Evolutionary conservation across 35 echinoderm and acorn worm species (phyloP), one percentile per base, ranked within the genome.

Genomic region (Eucidaris tribuloides): DNA sequence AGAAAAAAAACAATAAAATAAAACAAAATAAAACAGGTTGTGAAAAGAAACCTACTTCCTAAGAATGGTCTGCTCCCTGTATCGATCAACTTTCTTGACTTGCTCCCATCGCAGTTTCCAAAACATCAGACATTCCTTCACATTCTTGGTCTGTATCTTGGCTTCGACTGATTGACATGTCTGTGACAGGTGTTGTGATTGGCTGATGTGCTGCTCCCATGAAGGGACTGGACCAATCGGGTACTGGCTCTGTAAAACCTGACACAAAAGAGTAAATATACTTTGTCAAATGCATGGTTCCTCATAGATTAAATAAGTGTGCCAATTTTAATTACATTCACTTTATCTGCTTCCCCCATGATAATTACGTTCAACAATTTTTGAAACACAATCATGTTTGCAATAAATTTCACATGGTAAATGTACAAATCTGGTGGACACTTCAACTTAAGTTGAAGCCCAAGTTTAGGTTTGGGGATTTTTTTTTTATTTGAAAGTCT

Each of bases 61-160:
- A 7, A 74, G 35, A 35, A 74, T 38, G 37, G 44, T 40, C 68
- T 41, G 38, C 37, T 27, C 9, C 34, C 41, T 38, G 38, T 41
- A 74, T 7, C 2, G 15, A 74, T 74, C 68, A 44, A 22, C 68
- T 40, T 74, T 22, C 44, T 74, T 5, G 14, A 74, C 35, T 40
- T 74, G 68, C n/a, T 40, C 25, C 68, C 68, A 74, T 74, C 68
- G 38, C 14, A 74, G 37, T 44, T 36, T 74, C 68, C 68, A 74
- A 40, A 74, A 74, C 68, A 74, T 24, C 68, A 74, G 23, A 44
- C 68, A 74, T 23, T 74, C 68, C 37, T 24, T 38, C 68, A 74
- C 34, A 44, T 74, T 74, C n/a, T 23, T 44, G 2, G 18, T 4
- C n/a, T 74, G 68, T 33, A 41, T 74, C 68, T 74, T 31, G 5